A percentile compares a stretch with the other conserved stretches of the same genome.
Conservation (phyloP, 1,140 invertebrate genomes). For the Drosophila littoralis region DNA sequence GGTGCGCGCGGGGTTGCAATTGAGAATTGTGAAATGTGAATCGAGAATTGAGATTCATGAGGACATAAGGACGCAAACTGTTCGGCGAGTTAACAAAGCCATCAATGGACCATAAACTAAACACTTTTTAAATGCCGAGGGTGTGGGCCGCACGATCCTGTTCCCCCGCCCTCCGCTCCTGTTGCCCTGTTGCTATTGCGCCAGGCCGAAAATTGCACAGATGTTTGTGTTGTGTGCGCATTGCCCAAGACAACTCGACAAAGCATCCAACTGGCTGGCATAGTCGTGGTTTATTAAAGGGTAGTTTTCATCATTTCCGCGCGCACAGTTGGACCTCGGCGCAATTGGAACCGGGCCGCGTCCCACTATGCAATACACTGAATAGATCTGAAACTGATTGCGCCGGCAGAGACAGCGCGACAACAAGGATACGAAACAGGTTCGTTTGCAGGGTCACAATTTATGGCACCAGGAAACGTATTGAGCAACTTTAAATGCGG, state of each 20-base stretch:
- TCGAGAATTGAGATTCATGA: constrained; percentile 55
- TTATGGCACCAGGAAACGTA: constrained; percentile 83
- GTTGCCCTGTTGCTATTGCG: constrained; percentile 35
- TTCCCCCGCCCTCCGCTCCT: constrained; percentile 2
- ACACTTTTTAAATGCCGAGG: constrained; percentile 81
- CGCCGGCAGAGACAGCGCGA: constrained; percentile 34
- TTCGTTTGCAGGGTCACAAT: constrained; percentile 67
- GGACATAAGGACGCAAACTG: constrained; percentile 37
- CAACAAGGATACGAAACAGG: constrained; percentile 55
- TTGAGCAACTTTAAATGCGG: constrained; percentile 83
- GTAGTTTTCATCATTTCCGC: constrained; percentile 81
- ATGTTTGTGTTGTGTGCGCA: constrained; percentile 47
- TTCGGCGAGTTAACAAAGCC: constrained; percentile 81
- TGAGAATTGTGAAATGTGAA: constrained; percentile 28
- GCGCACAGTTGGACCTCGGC: constrained; percentile 60
- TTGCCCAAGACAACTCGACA: constrained; percentile 22
- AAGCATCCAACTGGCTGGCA: neutral
- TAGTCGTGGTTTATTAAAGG: constrained; percentile 74
- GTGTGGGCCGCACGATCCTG: constrained; percentile 39
- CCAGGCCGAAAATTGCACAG: constrained; percentile 61
- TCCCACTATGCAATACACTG: constrained; percentile 53
- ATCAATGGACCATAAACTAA: constrained; percentile 84
- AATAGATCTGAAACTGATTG: constrained; percentile 81
- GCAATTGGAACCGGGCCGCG: constrained; percentile 64
- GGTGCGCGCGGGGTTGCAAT: constrained; percentile 68